Base-by-base conservation (phyloP, 2,888 invertebrate species). In the Philaethria dido region DNA sequence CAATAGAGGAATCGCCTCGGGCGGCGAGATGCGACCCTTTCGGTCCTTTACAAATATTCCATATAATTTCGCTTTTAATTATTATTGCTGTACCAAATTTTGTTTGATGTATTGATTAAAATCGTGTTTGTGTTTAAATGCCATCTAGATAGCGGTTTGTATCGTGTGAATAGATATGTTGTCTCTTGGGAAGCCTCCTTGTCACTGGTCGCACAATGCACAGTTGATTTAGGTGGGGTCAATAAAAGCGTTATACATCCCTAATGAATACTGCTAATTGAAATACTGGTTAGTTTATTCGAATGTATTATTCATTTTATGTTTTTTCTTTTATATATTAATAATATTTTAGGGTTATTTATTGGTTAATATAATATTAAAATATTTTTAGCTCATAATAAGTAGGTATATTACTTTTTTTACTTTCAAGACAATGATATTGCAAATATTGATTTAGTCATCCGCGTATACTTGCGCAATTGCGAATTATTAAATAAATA, bases 91-190 rank as follows among this genome's bases (percentile, higher is more conserved):
- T 75, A 86, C 82, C 81, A 85, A 88, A 86, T 89, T 88, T 84
- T 92, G 92, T 92, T 92, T 92, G 92, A 92, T 87, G 90, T 91
- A 92, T 92, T 92, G 92, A 92, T 92, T 92, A 92, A 88, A 89
- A 84, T 81, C 82, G 85, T 89, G 89, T 90, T 89, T 88, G 88
- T 85, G 78, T 80, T 83, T 80, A 87, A 89, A 89, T 89, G 91
- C 85, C 85, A 82, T 84, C 81, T 65, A 71, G 73, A 73, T 71
- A 73, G 72, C 68, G 72, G 81, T 80, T 78, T 79, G 79, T 74
- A 79, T 76, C 74, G 80, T 79, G 85, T 88, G 86, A 87, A 89
- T 87, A 85, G 80, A 77, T 75, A 77, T 72, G 78, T 77, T 75
- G 78, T 84, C 85, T 80, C 82, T n/a, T 52, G 78, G 82, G 83